Evolutionary conservation across 2,113 vertebrate genomes (phyloP).

Genomic region (Haplochromis vanheusdeni): DNA sequence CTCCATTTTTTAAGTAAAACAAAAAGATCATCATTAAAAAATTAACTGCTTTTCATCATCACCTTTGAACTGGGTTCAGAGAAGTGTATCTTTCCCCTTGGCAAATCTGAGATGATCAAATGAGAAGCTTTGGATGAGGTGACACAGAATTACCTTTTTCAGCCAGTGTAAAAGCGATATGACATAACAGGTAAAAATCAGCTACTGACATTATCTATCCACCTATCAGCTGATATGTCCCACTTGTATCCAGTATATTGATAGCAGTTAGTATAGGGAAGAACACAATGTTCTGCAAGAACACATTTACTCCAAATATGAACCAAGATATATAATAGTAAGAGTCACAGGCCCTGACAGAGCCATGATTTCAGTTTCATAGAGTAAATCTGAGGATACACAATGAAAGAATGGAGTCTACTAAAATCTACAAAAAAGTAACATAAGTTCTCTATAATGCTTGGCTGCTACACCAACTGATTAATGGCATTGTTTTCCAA

Average conservation of each 20-base stretch:
- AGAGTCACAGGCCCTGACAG: background rate
- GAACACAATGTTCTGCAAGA: background rate
- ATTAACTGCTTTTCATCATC: background rate
- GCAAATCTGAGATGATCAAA: background rate
- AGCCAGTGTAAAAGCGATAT: background rate
- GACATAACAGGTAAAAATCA: background rate
- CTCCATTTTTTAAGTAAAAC: background rate
- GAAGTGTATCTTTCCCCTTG: background rate
- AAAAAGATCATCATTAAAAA: background rate
- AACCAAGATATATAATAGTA: background rate
- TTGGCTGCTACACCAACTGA: background rate
- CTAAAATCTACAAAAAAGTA: background rate
- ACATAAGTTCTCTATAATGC: fast-evolving
- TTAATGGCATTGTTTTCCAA: background rate
- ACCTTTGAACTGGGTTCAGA: background rate
- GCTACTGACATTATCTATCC: background rate
- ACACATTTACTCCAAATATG: background rate
- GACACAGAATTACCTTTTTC: background rate
- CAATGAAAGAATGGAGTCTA: background rate
- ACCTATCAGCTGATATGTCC: fast-evolving
- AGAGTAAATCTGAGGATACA: background rate
- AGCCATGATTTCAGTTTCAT: background rate
- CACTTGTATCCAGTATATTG: background rate
- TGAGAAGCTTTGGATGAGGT: background rate
- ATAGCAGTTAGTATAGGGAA: background rate